Base-by-base conservation (phyloP, 2,113 vertebrate species). In the Ciconia boyciana region DNA sequence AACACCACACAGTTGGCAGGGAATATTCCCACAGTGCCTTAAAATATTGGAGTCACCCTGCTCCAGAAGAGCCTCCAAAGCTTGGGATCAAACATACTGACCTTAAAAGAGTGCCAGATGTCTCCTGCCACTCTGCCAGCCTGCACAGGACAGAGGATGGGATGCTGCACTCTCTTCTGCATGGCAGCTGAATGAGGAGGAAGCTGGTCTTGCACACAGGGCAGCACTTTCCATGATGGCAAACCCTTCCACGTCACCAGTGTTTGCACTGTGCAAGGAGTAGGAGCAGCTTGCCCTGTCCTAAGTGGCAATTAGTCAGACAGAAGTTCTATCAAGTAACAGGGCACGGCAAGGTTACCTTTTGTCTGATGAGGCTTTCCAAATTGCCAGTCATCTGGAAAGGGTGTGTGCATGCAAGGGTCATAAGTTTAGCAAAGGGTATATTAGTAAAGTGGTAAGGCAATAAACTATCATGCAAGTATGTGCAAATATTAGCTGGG, bases 351-450 rank as follows among this genome's bases (percentile, higher is more conserved):
- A 96, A 96, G 4, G 4, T 52, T 95, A 96, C 94, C 69, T 66
- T 49, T 58, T 20, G 39, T 70, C 96, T 62, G 88, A 70, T 39
- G 76, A 92, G 66, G 58, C 57, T 95, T 97, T 90, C 93, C 85
- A 92, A 96, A 87, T 91, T 86, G 88, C 77, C 94, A 85, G 72
- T 65, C 87, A 94, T 55, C 94, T 96, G 96, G 94, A 95, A 66
- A 76, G 80, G 94, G 52, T 25, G 49, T 16, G 60, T 44, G 66
- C 82, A 36, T 34, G 13, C 44, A 44, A 22, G 71, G 79, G 87
- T 95, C 90, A 69, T 26, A 58, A 90, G 94, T 90, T 97, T 94
- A 93, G 85, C 83, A 25, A 43, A 88, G 55, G 32, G 51, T 94
- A 1, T 44, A 41, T 39, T 44, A 51, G 89, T 36, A 91, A 75